Conservation (phyloP, 2,797 vertebrate species). For the Allobates femoralis region DNA sequence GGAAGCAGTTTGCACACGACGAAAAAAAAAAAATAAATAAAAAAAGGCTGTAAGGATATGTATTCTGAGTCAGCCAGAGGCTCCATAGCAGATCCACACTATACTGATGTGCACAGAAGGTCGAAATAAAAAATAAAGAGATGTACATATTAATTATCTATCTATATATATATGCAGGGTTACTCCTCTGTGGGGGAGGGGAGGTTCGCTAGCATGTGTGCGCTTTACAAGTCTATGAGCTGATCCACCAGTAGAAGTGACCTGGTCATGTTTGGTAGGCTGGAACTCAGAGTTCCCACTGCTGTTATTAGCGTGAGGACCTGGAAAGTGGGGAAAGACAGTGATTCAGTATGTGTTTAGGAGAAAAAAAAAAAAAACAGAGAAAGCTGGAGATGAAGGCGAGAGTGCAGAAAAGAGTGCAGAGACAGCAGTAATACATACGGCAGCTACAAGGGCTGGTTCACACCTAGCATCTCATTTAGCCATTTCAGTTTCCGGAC, state of each 20-base stretch:
- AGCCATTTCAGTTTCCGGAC: background rate
- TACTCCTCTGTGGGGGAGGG: conserved; percentile 74
- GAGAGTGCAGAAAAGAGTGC: conserved; percentile 71
- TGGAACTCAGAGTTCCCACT: conserved; percentile 99
- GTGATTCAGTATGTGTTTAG: conserved; percentile 76
- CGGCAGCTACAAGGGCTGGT: background rate
- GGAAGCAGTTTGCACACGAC: conserved; percentile 55
- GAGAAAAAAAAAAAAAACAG: conserved; percentile 57
- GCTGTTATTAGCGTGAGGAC: conserved; percentile 99
- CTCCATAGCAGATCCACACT: conserved; percentile 60
- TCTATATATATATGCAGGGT: conserved; percentile 74
- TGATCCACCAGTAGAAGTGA: conserved; percentile 99
- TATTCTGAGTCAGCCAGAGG: conserved; percentile 59
- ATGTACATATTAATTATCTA: conserved; percentile 67
- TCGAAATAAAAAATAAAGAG: conserved; percentile 59
- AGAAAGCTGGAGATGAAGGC: conserved; percentile 71
- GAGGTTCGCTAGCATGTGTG: conserved; percentile 64
- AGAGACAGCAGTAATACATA: conserved; percentile 67
- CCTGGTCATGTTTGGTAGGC: conserved; percentile 98
- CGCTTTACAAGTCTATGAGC: conserved; percentile 98
- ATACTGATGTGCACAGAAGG: conserved; percentile 58
- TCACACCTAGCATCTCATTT: background rate
- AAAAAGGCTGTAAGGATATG: conserved; percentile 50
- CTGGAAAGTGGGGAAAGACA: conserved; percentile 93
- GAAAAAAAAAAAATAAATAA: background rate